Percentiles rank a stretch among this genome's conserved stretches.
Evolutionary conservation across 2,113 vertebrate genomes (phyloP).

Genomic region (Bothrops jararaca): DNA sequence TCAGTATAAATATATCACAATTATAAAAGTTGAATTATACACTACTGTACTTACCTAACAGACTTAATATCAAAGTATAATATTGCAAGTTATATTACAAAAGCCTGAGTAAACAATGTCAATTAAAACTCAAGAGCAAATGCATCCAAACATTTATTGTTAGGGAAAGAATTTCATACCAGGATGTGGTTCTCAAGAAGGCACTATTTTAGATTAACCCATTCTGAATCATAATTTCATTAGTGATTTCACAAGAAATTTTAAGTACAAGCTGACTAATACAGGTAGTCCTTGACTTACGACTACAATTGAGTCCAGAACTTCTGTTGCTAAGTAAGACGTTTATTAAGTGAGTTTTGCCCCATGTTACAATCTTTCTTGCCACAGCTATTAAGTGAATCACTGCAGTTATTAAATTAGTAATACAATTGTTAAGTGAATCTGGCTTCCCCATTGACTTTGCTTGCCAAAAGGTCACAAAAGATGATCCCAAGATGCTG

Average conservation of each 20-base stretch:
- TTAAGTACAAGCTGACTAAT: background rate
- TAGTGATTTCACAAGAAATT: background rate
- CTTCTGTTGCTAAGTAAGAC: background rate
- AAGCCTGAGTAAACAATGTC: background rate
- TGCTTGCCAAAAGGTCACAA: background rate
- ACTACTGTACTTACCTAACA: background rate
- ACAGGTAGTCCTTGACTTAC: background rate
- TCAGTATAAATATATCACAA: background rate
- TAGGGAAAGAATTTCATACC: background rate
- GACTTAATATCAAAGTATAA: background rate
- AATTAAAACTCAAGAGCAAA: background rate
- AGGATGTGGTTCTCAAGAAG: background rate
- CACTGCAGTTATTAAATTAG: no score
- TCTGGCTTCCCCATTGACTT: background rate
- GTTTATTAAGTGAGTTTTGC: background rate
- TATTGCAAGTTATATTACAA: background rate
- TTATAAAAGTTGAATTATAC: background rate
- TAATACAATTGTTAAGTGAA: background rate
- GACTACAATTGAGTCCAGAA: background rate
- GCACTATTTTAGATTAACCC: background rate
- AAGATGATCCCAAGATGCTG: background rate
- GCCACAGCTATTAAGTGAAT: no score
- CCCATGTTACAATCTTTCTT: background rate
- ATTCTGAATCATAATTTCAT: background rate
- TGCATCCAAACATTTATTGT: background rate